phyloP scores from a whole-genome alignment of 2,888 invertebrate species.

The Mycogona germanica region DNA sequence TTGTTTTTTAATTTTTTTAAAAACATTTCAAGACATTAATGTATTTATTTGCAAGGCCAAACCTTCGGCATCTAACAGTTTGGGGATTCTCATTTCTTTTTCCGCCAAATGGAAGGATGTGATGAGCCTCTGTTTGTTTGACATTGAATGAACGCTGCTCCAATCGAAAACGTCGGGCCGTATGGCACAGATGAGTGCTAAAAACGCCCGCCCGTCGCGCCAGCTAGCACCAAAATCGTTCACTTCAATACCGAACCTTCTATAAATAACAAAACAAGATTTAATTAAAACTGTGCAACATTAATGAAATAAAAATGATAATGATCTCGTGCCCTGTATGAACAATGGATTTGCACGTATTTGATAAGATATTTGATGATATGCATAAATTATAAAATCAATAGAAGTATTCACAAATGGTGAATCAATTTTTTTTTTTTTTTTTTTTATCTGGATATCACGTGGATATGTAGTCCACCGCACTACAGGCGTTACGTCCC shows the following conservation, averaged over 20 bases:
- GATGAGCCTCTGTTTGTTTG: slow-evolving; percentile 71
- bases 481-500: too few species aligned
- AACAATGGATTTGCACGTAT: background rate
- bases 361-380: background rate
- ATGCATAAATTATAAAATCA: too few species aligned
- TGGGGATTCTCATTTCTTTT: slow-evolving; percentile 75
- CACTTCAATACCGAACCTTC: slow-evolving; percentile 75
- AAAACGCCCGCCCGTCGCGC: slow-evolving; percentile 91
- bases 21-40: slow-evolving; percentile 8
- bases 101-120: slow-evolving; percentile 91
- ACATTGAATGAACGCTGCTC: slow-evolving; percentile 56
- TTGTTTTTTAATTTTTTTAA: background rate
- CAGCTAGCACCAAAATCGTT: slow-evolving; percentile 91
- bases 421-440: too few species aligned
- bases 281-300: too few species aligned
- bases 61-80: slow-evolving; percentile 78
- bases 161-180: slow-evolving; percentile 77
- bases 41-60: background rate
- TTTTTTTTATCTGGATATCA: too few species aligned
- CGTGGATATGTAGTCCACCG: too few species aligned
- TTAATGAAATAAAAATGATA: background rate
- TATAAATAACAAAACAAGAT: slow-evolving; percentile 36
- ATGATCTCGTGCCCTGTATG: too few species aligned
- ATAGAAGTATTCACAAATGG: slow-evolving; percentile 23
- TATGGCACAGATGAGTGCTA: slow-evolving; percentile 89